Conservation (phyloP, 2,113 vertebrate genomes). For the Sander vitreus region DNA sequence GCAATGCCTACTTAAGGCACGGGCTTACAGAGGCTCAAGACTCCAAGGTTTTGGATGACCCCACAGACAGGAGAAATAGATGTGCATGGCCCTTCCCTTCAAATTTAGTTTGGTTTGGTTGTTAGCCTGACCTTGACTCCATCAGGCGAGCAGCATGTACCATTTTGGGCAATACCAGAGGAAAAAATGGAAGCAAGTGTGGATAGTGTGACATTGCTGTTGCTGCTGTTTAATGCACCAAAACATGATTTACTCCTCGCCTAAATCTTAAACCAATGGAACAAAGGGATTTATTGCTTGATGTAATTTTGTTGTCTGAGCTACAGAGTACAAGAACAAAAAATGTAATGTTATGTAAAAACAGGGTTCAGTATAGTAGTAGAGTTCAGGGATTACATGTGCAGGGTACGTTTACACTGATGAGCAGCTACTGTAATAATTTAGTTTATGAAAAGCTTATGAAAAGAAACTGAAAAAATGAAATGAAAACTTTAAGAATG, state of each 20-base stretch:
- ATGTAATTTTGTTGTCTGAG: neutral
- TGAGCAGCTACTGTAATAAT: neutral
- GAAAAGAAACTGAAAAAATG: neutral
- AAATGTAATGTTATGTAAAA: neutral
- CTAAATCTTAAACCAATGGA: neutral
- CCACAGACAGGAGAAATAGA: neutral
- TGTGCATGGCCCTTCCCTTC: neutral
- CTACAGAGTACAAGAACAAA: neutral
- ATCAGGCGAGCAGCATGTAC: neutral
- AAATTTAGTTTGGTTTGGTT: neutral
- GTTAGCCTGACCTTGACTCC: neutral
- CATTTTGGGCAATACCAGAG: neutral
- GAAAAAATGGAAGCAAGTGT: neutral
- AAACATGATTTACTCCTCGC: neutral
- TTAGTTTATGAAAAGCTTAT: neutral
- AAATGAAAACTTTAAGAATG: constrained; percentile 1
- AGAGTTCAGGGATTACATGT: constrained; percentile 2
- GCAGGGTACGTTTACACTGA: neutral
- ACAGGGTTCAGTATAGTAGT: neutral
- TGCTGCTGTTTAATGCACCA: neutral
- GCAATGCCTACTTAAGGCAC: neutral
- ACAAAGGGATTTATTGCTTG: neutral
- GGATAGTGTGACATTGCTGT: neutral
- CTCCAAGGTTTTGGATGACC: neutral
- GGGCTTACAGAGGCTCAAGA: neutral